These are phyloP conservation scores for Syrista parreyssii DNA, from an alignment of 2,888 invertebrate species.

Conservation along the genomic window DNA sequence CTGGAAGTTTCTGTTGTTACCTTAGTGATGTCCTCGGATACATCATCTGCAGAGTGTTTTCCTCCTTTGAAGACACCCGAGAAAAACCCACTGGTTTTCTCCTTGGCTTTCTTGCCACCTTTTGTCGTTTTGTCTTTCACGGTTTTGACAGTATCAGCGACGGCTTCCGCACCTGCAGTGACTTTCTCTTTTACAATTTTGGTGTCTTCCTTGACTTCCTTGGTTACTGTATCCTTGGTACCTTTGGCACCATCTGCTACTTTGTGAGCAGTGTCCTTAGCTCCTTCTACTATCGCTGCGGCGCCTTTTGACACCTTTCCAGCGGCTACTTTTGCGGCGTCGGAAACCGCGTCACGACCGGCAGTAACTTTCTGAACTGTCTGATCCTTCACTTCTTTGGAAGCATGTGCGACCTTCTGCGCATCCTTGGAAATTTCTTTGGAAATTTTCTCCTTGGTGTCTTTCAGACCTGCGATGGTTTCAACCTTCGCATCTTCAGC, in stretches of 20 bases:
- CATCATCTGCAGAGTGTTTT: slow-evolving; percentile 30
- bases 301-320: slow-evolving; percentile 17
- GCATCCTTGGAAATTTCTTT: slow-evolving; percentile 17
- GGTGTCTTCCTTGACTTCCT: slow-evolving; percentile 27
- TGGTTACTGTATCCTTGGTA: slow-evolving; percentile 21
- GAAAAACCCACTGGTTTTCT: slow-evolving; percentile 29
- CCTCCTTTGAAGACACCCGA: slow-evolving; percentile 34
- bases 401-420: slow-evolving; percentile 9
- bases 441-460: slow-evolving; percentile 19
- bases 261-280: slow-evolving; percentile 17
- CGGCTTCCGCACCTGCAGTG: slow-evolving; percentile 26
- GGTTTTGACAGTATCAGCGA: slow-evolving; percentile 28
- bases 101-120: slow-evolving; percentile 29
- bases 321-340: slow-evolving; percentile 11
- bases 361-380: background rate
- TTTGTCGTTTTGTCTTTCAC: slow-evolving; percentile 24
- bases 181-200: slow-evolving; percentile 31
- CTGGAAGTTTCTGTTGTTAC: slow-evolving; percentile 25
- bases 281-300: background rate
- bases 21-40: slow-evolving; percentile 29
- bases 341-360: slow-evolving; percentile 14
- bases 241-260: slow-evolving; percentile 18
- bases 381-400: slow-evolving; percentile 11
- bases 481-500: slow-evolving; percentile 25
- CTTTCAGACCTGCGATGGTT: slow-evolving; percentile 9